These are phyloP conservation scores for Dasyurus viverrinus DNA, from an alignment of 2,113 vertebrate species.

Conservation along the genomic window DNA sequence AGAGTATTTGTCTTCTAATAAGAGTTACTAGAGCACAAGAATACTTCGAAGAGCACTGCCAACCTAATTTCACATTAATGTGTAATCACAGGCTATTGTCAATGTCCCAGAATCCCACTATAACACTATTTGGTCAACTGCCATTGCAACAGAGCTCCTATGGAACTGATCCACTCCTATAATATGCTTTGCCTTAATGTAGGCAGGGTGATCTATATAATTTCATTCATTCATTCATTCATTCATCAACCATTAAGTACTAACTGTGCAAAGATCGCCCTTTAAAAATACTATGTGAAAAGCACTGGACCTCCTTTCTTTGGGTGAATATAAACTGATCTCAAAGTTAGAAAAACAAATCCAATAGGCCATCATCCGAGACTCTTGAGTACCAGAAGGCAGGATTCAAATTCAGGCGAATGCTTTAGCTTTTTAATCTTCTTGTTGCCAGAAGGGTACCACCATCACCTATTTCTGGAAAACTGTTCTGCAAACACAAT, in stretches of 20 bases:
- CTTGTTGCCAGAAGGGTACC: constrained; percentile 41
- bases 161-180: neutral
- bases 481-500: constrained; percentile 40
- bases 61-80: neutral
- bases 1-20: neutral
- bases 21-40: constrained; percentile 33
- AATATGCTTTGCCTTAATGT: neutral
- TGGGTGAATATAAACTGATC: constrained; percentile 24
- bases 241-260: neutral
- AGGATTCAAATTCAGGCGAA: constrained; percentile 28
- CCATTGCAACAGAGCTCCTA: neutral
- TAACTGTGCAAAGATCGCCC: neutral
- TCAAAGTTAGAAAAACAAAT: neutral
- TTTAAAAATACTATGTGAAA: neutral
- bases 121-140: neutral
- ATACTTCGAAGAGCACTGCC: neutral
- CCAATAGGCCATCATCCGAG: constrained; percentile 26
- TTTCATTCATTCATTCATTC: neutral
- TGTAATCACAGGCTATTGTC: neutral
- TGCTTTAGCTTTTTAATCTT: constrained; percentile 37
- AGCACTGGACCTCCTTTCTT: constrained; percentile 1
- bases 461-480: constrained; percentile 32
- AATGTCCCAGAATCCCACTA: neutral
- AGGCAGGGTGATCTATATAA: neutral
- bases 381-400: constrained; percentile 51